phyloP scores from a whole-genome alignment of 2,888 invertebrate species.

The Ctena decussata region DNA sequence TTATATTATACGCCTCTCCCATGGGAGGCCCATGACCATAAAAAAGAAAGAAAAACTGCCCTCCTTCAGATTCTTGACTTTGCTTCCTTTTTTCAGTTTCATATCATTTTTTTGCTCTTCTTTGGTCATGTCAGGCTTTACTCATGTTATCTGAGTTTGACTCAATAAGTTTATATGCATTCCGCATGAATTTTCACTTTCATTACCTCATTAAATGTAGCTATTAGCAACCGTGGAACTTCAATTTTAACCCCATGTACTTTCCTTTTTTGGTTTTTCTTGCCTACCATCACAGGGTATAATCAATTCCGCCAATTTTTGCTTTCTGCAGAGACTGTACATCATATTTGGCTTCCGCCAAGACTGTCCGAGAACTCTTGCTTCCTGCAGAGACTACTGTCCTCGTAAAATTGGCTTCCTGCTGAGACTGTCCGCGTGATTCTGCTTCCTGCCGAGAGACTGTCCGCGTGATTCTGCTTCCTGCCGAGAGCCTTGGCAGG shows the following conservation, averaged over 20 bases:
- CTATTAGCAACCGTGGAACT: background rate
- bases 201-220: background rate
- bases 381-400: no score
- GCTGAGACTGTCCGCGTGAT: no score
- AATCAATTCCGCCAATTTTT: no score
- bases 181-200: background rate
- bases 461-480: no score
- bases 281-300: no score
- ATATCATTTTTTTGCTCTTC: background rate
- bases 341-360: no score
- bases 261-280: background rate
- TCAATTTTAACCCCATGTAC: background rate
- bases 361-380: no score
- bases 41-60: background rate
- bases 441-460: no score
- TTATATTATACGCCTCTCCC: background rate
- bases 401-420: no score
- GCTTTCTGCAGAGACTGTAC: no score
- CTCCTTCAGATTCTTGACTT: background rate
- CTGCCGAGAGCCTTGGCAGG: no score
- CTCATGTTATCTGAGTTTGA: background rate
- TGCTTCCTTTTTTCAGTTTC: background rate
- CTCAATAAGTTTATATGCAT: background rate
- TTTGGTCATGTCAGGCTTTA: background rate
- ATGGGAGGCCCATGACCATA: background rate